A percentile compares a stretch with the other conserved stretches of the same genome.
Evolutionary conservation across 2,888 invertebrate species (phyloP).

Genomic region (Gonocerus acuteangulatus): DNA sequence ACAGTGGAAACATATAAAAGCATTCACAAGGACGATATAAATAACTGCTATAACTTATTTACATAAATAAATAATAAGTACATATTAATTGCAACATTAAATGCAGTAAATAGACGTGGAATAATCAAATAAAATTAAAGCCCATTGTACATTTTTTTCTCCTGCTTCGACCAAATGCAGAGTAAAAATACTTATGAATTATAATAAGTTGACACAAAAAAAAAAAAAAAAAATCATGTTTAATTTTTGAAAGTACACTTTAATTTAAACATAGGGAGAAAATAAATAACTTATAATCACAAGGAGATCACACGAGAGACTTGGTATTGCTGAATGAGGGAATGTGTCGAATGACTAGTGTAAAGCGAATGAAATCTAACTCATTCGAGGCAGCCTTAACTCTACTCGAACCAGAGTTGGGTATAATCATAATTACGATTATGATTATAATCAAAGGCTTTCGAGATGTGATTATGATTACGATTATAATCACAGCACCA

Average conservation of each 20-base stretch:
- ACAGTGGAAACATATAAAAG: neutral
- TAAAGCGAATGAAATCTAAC: neutral
- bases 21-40: neutral
- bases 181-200: neutral
- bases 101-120: neutral
- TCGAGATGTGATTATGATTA: too few relatives aligned
- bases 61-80: slow-evolving; percentile 1
- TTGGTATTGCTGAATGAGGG: slow-evolving; percentile 5
- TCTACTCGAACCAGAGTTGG: too few relatives aligned
- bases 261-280: neutral
- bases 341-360: slow-evolving; percentile 25
- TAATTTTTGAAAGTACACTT: neutral
- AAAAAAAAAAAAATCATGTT: too few relatives aligned
- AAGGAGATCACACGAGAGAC: slow-evolving; percentile 20
- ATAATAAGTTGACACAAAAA: too few relatives aligned
- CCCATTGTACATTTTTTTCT: neutral
- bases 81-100: neutral
- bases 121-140: neutral
- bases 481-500: too few relatives aligned
- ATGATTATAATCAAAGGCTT: too few relatives aligned
- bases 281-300: slow-evolving; percentile 22
- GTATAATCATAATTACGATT: too few relatives aligned
- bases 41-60: neutral
- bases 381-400: slow-evolving; percentile 19
- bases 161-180: too few relatives aligned